phyloP scores from a whole-genome alignment of 1,140 invertebrate genomes.

The Delia radicum region DNA sequence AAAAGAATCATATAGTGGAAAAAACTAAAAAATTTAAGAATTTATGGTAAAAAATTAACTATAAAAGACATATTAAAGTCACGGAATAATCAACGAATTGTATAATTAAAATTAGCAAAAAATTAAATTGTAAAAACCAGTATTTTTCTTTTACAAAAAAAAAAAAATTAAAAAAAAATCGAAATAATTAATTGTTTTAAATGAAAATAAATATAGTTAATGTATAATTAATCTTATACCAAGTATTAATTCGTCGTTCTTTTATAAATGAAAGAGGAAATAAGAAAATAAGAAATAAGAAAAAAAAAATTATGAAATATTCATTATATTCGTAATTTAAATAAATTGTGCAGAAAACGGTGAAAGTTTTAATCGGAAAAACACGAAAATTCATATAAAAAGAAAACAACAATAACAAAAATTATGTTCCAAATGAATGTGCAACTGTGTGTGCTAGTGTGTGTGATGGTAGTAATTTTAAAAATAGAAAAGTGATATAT shows the following conservation, averaged over 20 bases:
- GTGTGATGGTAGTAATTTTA: not conserved
- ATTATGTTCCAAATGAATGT: not conserved
- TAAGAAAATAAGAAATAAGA: too few species aligned
- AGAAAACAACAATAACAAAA: not conserved
- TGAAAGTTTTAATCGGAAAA: not conserved
- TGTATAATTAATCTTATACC: not conserved
- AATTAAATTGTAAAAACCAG: too few species aligned
- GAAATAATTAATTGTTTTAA: too few species aligned
- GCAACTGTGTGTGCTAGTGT: not conserved
- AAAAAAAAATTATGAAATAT: not conserved
- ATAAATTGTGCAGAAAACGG: not conserved
- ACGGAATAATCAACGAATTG: not conserved
- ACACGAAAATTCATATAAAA: not conserved
- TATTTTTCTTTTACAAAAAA: not conserved
- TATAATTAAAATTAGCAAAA: not conserved
- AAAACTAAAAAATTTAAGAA: not conserved
- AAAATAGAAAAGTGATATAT: slow-evolving; percentile 20
- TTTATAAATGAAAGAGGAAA: not conserved
- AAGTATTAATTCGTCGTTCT: not conserved
- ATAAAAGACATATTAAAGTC: not conserved
- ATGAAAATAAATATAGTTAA: not conserved
- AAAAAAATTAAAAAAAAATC: not conserved
- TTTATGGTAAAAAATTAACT: not conserved
- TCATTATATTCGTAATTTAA: too few species aligned
- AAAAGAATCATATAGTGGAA: too few species aligned